These are phyloP conservation scores for Antennarius maculatus DNA, from an alignment of 2,797 vertebrate genomes.

Conservation along the genomic window DNA sequence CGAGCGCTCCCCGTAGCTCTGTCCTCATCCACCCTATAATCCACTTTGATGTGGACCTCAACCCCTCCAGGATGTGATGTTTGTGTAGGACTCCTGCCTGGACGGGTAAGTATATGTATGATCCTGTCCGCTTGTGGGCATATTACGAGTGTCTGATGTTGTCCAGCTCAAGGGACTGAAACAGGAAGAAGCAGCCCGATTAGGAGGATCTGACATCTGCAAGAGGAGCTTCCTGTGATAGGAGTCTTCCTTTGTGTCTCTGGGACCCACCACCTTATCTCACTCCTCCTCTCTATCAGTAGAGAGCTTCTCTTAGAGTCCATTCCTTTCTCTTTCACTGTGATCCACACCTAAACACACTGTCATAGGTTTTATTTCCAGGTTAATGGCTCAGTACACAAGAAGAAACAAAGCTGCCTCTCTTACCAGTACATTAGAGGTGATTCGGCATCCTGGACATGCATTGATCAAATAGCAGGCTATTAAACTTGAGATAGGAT, in stretches of 20 bases:
- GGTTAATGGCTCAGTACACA: background rate
- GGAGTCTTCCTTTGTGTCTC: slow-evolving; percentile 69
- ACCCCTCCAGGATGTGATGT: slow-evolving; percentile 58
- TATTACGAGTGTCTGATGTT: slow-evolving; percentile 21
- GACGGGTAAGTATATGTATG: slow-evolving; percentile 49
- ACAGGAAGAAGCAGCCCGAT: slow-evolving; percentile 68
- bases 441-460: background rate
- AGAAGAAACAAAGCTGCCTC: background rate
- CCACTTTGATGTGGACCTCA: slow-evolving; percentile 68
- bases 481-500: background rate
- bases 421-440: background rate
- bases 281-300: slow-evolving; percentile 19
- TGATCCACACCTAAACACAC: slow-evolving; percentile 6
- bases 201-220: slow-evolving; percentile 68
- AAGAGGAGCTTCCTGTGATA: slow-evolving; percentile 75
- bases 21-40: slow-evolving; percentile 69
- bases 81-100: slow-evolving; percentile 62
- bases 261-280: slow-evolving; percentile 64
- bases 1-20: slow-evolving; percentile 34
- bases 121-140: slow-evolving; percentile 32
- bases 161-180: slow-evolving; percentile 40
- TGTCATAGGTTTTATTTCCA: background rate
- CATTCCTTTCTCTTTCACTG: slow-evolving; percentile 12
- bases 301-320: slow-evolving; percentile 21
- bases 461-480: background rate